These are phyloP conservation scores for Myotis davidii DNA, from an alignment of 2,113 vertebrate species.

Conservation along the genomic window DNA sequence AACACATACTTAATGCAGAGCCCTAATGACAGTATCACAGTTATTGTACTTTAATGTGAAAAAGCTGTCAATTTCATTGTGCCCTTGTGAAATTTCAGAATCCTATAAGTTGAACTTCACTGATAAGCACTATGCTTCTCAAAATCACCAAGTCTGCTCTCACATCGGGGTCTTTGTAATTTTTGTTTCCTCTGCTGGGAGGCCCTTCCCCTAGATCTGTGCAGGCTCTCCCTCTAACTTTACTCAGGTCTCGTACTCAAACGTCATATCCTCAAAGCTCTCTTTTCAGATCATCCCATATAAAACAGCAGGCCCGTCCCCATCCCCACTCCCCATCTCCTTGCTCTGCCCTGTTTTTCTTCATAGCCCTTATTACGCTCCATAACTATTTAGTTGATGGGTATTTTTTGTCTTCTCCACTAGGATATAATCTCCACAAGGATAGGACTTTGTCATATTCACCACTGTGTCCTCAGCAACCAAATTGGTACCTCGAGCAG, in stretches of 20 bases:
- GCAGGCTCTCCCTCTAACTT: background rate
- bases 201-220: background rate
- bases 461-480: background rate
- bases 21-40: background rate
- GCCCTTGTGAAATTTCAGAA: background rate
- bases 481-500: background rate
- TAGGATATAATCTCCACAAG: conserved; percentile 8
- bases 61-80: background rate
- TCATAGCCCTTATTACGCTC: background rate
- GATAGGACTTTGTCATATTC: background rate
- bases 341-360: background rate
- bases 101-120: background rate
- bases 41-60: background rate
- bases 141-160: background rate
- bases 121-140: background rate
- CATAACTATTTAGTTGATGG: background rate
- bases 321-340: background rate
- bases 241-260: background rate
- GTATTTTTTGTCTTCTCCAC: background rate
- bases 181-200: background rate
- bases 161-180: background rate
- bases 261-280: background rate
- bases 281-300: background rate
- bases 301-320: background rate
- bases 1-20: background rate